These are phyloP conservation scores for Nanorana parkeri DNA, from an alignment of 2,113 vertebrate species.

Conservation along the genomic window DNA sequence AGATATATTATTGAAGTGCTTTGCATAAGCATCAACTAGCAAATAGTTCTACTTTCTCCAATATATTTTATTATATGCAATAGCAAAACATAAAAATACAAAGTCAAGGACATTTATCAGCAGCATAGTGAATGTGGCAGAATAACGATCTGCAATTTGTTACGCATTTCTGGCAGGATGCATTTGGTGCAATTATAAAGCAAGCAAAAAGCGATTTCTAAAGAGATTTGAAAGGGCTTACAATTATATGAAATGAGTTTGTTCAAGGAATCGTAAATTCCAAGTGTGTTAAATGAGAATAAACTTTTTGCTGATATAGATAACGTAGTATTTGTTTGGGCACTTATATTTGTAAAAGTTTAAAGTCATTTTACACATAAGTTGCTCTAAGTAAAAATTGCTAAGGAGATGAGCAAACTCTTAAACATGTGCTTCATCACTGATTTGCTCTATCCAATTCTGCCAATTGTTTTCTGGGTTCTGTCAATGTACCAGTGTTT, in stretches of 20 bases:
- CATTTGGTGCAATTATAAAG: slow-evolving; percentile 50
- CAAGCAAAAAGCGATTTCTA: slow-evolving; percentile 33
- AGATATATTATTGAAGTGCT: neutral
- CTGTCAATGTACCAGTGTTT: too few species aligned
- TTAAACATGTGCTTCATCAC: too few species aligned
- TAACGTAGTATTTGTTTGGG: neutral
- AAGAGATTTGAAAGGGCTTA: slow-evolving; percentile 41
- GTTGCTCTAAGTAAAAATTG: too few species aligned
- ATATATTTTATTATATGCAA: slow-evolving; percentile 29
- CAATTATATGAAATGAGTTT: slow-evolving; percentile 43
- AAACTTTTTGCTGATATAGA: slow-evolving; percentile 22
- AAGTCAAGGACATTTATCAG: slow-evolving; percentile 49
- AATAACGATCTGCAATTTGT: slow-evolving; percentile 54
- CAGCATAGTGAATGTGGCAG: slow-evolving; percentile 26
- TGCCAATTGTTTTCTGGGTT: too few species aligned
- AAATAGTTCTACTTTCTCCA: neutral
- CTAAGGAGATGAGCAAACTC: too few species aligned
- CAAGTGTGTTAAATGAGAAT: slow-evolving; percentile 22
- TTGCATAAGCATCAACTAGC: neutral
- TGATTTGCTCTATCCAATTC: too few species aligned
- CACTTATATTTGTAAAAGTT: slow-evolving; percentile 4
- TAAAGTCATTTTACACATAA: neutral
- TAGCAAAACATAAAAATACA: slow-evolving; percentile 43
- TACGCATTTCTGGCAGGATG: slow-evolving; percentile 48
- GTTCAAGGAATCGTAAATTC: slow-evolving; percentile 34